Evolutionary conservation across 2,797 vertebrate species (phyloP).

Genomic region (Stomatorhinus walkeri): DNA sequence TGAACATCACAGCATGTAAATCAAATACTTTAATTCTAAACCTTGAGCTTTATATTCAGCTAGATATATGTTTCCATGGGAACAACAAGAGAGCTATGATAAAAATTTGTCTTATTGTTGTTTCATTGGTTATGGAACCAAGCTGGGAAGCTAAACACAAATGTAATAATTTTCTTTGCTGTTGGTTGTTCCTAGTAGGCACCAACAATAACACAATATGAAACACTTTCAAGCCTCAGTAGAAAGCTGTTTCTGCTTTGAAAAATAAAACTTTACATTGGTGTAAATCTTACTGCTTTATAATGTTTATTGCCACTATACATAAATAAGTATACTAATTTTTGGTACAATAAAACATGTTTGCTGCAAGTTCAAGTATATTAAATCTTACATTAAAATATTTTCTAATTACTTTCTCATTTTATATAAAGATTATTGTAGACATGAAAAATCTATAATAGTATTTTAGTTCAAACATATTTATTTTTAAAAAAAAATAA

Average conservation of each 20-base stretch:
- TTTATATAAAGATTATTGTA: background rate
- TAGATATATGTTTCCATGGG: background rate
- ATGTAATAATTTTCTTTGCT: background rate
- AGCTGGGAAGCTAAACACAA: conserved; percentile 1
- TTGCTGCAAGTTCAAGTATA: background rate
- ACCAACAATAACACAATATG: background rate
- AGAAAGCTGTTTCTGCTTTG: background rate
- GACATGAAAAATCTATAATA: background rate
- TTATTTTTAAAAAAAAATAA: background rate
- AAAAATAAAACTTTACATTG: background rate
- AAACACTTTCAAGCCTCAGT: background rate
- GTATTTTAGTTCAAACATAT: background rate
- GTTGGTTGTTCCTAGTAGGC: background rate
- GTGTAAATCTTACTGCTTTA: background rate
- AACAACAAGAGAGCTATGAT: background rate
- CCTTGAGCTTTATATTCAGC: background rate
- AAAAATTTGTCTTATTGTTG: background rate
- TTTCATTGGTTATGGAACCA: background rate
- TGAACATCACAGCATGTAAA: background rate
- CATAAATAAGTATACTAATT: background rate
- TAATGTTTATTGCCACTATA: background rate
- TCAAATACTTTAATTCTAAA: background rate
- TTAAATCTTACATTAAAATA: background rate
- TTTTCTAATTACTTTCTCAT: background rate
- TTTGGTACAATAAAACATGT: background rate